phyloP scores from a whole-genome alignment of 2,797 vertebrate species.

The Hylomyscus alleni region DNA sequence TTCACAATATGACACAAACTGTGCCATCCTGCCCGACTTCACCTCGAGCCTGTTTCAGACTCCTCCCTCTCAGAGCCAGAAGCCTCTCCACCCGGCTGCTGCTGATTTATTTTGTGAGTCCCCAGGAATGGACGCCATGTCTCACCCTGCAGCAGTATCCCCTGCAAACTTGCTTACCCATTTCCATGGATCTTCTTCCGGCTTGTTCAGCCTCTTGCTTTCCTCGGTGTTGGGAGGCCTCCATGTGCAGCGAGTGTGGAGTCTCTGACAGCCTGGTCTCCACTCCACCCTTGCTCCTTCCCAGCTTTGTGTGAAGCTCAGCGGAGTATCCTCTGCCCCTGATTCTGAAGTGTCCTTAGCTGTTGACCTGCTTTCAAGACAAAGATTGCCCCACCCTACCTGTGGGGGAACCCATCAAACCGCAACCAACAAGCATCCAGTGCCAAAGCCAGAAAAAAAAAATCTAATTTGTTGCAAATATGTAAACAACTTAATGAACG shows the following conservation, averaged over 20 bases:
- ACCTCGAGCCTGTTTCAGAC: too few species aligned
- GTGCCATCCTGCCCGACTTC: neutral
- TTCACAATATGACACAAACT: neutral
- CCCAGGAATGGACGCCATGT: neutral
- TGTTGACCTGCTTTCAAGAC: neutral
- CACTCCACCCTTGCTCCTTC: neutral
- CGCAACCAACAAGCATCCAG: neutral
- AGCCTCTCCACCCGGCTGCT: neutral
- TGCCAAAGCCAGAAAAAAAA: slow-evolving; percentile 63
- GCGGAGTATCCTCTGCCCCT: neutral
- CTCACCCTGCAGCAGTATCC: neutral
- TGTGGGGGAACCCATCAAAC: slow-evolving; percentile 16
- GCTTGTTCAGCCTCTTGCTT: accelerated
- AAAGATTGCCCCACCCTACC: slow-evolving; percentile 5
- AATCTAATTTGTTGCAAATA: slow-evolving; percentile 60
- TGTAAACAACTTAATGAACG: slow-evolving; percentile 74
- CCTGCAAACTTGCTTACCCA: neutral
- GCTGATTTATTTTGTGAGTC: neutral
- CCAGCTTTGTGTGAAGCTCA: neutral
- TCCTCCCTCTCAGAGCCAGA: neutral
- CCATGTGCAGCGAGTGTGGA: accelerated
- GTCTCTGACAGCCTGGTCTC: neutral
- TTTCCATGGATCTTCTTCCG: neutral
- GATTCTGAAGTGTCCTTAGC: neutral
- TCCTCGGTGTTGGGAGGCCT: neutral